These are phyloP conservation scores for Brotula barbata DNA, from an alignment of 2,797 vertebrate species.

Conservation along the genomic window DNA sequence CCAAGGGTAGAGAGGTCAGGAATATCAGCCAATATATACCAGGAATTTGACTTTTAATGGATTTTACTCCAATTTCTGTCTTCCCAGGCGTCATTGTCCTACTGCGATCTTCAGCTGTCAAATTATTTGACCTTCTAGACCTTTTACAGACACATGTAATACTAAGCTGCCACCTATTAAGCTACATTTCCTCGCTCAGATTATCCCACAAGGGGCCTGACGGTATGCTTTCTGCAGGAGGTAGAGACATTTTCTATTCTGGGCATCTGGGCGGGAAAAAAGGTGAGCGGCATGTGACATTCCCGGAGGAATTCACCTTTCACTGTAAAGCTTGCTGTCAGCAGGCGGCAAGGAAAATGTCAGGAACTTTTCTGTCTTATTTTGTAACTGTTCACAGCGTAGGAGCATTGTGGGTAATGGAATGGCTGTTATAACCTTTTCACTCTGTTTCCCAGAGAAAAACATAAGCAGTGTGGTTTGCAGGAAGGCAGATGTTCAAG, in stretches of 20 bases:
- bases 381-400: constrained; percentile 41
- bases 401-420: constrained; percentile 27
- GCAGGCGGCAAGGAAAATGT: constrained; percentile 78
- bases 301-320: constrained; percentile 79
- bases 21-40: too few species aligned
- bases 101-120: too few species aligned
- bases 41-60: neutral
- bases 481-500: constrained; percentile 36
- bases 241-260: constrained; percentile 67
- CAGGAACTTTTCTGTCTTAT: constrained; percentile 54
- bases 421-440: constrained; percentile 12
- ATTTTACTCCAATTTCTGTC: constrained; percentile 9
- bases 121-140: too few species aligned
- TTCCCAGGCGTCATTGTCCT: too few species aligned
- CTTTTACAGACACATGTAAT: too few species aligned
- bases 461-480: constrained; percentile 29
- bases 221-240: constrained; percentile 58
- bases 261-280: constrained; percentile 63
- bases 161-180: too few species aligned
- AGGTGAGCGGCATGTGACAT: constrained; percentile 35
- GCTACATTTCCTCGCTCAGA: constrained; percentile 45
- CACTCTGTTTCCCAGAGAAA: constrained; percentile 17
- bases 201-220: constrained; percentile 35
- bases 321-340: constrained; percentile 54
- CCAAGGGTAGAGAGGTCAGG: too few species aligned